Evolutionary conservation across 2,113 vertebrate genomes (phyloP), one percentile per base, ranked within the genome.

Genomic region (Brachionichthys hirsutus): DNA sequence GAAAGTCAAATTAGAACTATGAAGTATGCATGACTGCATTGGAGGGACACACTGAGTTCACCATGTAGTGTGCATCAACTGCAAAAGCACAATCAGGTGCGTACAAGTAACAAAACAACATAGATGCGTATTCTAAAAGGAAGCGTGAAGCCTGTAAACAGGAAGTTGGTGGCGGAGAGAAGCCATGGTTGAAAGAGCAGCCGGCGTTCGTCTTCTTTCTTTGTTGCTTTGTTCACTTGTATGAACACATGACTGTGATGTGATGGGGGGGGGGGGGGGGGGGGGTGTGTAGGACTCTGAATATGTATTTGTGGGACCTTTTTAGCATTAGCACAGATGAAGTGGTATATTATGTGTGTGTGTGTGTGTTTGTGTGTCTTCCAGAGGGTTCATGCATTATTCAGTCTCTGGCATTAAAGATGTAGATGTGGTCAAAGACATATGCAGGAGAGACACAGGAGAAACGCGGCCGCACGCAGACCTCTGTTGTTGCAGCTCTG

Each of bases 391-490:
- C 78, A 85, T 89, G 62, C 67, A 89, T 89, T 84, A 89, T 88
- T 87, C 78, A 89, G 38, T 62, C 48, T 44, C 13, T 77, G 75
- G 79, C 82, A 89, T 88, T 87, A 89, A 88, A 89, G 85, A 87
- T 87, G 86, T 84, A 89, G 85, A 87, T 89, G 82, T 83, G 88
- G 86, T 88, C 85, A 85, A 81, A 85, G 81, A 84, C 83, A 77
- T 77, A 85, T 74, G 77, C 67, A 79, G 75, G 42, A 67, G 57
- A 72, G 46, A 63, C 57, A 63, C 56, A 45, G 9, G 4, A 48
- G 6, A 12, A 12, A 24, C 14, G 12, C 10, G 5, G 4, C 6
- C 50, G 62, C 11, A 58, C 45, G 67, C 24, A 57, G 12, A 67
- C 14, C 12, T 60, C 9, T 62, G 51, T 50, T 62, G 42, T 19